Conservation (phyloP, 2,113 vertebrate genomes). For the Phoenicopterus ruber region DNA sequence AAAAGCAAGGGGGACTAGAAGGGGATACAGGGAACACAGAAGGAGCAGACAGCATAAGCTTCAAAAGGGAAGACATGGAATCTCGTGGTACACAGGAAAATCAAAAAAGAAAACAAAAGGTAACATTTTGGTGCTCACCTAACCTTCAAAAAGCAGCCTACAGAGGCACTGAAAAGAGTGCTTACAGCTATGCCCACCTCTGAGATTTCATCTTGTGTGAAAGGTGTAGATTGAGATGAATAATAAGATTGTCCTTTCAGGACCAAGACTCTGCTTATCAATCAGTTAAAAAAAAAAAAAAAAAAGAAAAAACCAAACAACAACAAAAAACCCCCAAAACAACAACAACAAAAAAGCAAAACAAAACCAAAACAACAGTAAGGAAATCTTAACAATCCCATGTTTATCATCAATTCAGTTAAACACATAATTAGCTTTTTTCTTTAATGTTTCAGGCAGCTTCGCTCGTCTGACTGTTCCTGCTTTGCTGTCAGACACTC, state of each 20-base stretch:
- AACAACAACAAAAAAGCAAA: neutral
- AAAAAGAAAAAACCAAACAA: no score
- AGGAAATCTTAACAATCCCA: neutral
- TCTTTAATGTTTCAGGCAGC: neutral
- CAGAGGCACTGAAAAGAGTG: neutral
- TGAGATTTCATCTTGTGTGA: conserved; percentile 40
- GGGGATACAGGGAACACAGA: neutral
- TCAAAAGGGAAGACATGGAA: conserved; percentile 12
- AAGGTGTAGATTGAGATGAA: conserved; percentile 43
- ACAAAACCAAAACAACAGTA: neutral
- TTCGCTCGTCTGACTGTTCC: neutral
- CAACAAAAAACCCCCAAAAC: neutral
- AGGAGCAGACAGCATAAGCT: conserved; percentile 22
- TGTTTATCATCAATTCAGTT: neutral
- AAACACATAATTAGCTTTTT: conserved; percentile 1
- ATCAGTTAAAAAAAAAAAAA: neutral
- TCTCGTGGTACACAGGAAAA: conserved; percentile 16
- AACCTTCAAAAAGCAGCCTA: conserved; percentile 60
- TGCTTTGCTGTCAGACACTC: neutral
- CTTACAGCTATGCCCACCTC: neutral
- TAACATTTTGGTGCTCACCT: conserved; percentile 57
- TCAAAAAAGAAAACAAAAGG: conserved; percentile 60
- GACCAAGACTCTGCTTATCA: neutral
- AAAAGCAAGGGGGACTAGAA: conserved; percentile 43
- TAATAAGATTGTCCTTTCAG: conserved; percentile 35